Evolutionary conservation across 2,113 vertebrate species (phyloP).

Genomic region (Regulus satrapa): DNA sequence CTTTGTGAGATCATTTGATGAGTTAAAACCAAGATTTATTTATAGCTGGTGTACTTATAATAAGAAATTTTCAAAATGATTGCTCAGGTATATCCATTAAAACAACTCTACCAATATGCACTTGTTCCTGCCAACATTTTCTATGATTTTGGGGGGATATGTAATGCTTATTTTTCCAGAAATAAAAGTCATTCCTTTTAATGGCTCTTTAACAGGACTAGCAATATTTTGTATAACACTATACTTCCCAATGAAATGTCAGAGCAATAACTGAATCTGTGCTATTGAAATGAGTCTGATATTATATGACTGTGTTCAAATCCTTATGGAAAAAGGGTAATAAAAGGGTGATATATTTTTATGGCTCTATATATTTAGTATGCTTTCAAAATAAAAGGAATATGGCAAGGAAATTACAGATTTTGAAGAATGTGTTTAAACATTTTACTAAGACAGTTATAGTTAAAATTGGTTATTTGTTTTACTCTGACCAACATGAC

Average conservation of each 20-base stretch:
- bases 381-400: slow-evolving; percentile 1
- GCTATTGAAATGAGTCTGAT: neutral
- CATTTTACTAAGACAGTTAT: neutral
- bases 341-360: neutral
- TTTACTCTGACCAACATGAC: neutral
- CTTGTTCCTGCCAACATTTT: neutral
- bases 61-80: neutral
- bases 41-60: neutral
- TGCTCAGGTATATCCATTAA: neutral
- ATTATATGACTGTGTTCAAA: neutral
- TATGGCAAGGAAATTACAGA: neutral
- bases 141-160: neutral
- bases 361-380: neutral
- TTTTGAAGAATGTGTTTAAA: slow-evolving; percentile 2
- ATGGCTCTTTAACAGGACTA: neutral
- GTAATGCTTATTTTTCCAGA: neutral
- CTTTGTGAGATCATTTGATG: neutral
- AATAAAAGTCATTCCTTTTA: neutral
- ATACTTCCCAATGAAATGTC: neutral
- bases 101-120: neutral
- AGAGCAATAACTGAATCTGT: neutral
- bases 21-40: neutral
- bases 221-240: neutral
- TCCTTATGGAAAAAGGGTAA: neutral
- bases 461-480: neutral